phyloP scores from a whole-genome alignment of 2,888 invertebrate genomes.

The Erebia palarica region DNA sequence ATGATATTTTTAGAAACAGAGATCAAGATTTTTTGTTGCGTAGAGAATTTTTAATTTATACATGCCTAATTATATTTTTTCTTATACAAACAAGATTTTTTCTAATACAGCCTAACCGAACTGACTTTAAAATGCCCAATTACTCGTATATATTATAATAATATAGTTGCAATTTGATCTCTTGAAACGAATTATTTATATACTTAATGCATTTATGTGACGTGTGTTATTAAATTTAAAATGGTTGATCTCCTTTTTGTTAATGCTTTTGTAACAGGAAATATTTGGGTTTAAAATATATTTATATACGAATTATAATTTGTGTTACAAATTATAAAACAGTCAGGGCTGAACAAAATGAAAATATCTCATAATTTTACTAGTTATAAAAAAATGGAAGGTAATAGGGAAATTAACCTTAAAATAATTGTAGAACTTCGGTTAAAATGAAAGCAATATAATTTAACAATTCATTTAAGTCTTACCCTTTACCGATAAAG shows the following conservation, averaged over 20 bases:
- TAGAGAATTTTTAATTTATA: too few relatives aligned
- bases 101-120: not conserved
- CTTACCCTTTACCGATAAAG: constrained; percentile 14
- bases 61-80: too few relatives aligned
- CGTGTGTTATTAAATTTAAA: constrained; percentile 16
- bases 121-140: constrained; percentile 21
- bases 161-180: constrained; percentile 6
- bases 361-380: too few relatives aligned
- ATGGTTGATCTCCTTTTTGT: constrained; percentile 5
- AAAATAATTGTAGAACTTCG: too few relatives aligned
- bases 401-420: too few relatives aligned
- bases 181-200: constrained; percentile 20
- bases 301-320: not conserved
- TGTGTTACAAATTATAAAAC: not conserved
- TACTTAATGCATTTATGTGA: constrained; percentile 8
- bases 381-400: too few relatives aligned
- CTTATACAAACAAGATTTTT: too few relatives aligned
- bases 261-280: not conserved
- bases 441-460: not conserved
- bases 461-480: constrained; percentile 2
- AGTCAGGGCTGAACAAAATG: not conserved
- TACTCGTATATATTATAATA: too few relatives aligned
- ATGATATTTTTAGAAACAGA: too few relatives aligned
- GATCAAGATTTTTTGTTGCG: too few relatives aligned
- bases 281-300: not conserved